Evolutionary conservation across 2,888 invertebrate species (phyloP).

Genomic region (Cheilosia grossa): DNA sequence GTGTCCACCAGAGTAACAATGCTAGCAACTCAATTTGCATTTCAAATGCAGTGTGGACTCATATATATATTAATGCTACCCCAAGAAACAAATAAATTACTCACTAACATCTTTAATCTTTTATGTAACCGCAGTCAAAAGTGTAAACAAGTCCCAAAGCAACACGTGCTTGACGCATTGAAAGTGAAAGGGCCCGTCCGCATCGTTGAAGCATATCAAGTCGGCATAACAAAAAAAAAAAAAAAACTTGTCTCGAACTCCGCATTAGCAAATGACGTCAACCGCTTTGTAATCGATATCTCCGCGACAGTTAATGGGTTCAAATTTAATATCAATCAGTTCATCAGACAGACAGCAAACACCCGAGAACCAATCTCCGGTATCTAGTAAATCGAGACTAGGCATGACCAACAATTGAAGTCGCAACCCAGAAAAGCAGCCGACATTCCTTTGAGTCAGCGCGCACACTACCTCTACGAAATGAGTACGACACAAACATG

Average conservation of each 20-base stretch:
- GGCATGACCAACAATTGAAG: slow-evolving; percentile 13
- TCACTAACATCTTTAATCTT: slow-evolving; percentile 16
- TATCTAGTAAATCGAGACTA: slow-evolving; percentile 49
- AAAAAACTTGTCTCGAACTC: background rate
- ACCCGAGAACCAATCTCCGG: slow-evolving; percentile 37
- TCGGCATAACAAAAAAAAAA: background rate
- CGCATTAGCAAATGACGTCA: slow-evolving; percentile 41
- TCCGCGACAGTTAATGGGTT: background rate
- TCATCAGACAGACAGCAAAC: slow-evolving; percentile 43
- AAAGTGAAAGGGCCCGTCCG: slow-evolving; percentile 50
- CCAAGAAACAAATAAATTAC: background rate
- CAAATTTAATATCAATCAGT: slow-evolving; percentile 37
- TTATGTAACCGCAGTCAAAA: background rate
- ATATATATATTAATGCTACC: too few species aligned
- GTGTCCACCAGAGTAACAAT: too few species aligned
- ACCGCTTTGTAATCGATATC: slow-evolving; percentile 21
- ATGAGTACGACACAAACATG: slow-evolving; percentile 9
- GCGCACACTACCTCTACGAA: background rate
- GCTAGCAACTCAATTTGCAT: too few species aligned
- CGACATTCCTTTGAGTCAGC: slow-evolving; percentile 52
- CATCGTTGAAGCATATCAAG: background rate
- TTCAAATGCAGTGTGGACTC: too few species aligned
- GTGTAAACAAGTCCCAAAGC: slow-evolving; percentile 43
- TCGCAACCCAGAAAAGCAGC: slow-evolving; percentile 28
- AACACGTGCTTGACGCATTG: slow-evolving; percentile 4